Percentiles rank a stretch among this genome's conserved stretches.
Conservation (phyloP, 2,888 invertebrate genomes). For the Nesidiocoris tenuis region DNA sequence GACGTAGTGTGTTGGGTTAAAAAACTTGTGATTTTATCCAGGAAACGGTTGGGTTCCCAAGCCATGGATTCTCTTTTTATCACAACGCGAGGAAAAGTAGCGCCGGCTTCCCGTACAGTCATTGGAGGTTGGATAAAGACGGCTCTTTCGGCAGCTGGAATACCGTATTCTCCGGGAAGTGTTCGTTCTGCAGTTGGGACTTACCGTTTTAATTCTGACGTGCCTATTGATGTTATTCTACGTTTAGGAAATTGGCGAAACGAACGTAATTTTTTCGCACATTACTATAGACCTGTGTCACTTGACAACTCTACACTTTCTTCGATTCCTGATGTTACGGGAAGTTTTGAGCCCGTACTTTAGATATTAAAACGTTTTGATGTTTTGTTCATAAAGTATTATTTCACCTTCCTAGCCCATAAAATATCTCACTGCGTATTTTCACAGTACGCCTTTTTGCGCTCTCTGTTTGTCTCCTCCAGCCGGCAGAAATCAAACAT, state of each 20-base stretch:
- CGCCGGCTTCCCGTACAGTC: neutral
- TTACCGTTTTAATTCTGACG: neutral
- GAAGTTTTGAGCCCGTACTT: neutral
- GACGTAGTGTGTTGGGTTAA: neutral
- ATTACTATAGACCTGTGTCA: neutral
- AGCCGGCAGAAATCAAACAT: neutral
- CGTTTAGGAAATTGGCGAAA: neutral
- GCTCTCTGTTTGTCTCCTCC: no score
- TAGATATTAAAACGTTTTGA: no score
- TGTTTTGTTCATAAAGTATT: neutral
- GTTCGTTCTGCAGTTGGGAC: neutral
- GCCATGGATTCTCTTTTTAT: neutral
- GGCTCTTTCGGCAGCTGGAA: neutral
- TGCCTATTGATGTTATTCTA: neutral
- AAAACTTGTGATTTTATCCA: neutral
- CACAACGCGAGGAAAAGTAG: neutral
- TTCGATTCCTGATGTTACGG: neutral
- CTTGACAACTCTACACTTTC: neutral
- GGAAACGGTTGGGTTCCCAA: neutral
- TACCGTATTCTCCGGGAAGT: neutral
- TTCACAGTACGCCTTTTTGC: slow-evolving; percentile 5
- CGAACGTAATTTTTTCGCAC: neutral
- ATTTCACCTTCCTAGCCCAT: neutral
- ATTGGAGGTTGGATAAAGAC: neutral
- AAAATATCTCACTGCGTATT: neutral